These are phyloP conservation scores for Cryptosula pallasiana DNA, from an alignment of 2,888 invertebrate species.

Conservation along the genomic window DNA sequence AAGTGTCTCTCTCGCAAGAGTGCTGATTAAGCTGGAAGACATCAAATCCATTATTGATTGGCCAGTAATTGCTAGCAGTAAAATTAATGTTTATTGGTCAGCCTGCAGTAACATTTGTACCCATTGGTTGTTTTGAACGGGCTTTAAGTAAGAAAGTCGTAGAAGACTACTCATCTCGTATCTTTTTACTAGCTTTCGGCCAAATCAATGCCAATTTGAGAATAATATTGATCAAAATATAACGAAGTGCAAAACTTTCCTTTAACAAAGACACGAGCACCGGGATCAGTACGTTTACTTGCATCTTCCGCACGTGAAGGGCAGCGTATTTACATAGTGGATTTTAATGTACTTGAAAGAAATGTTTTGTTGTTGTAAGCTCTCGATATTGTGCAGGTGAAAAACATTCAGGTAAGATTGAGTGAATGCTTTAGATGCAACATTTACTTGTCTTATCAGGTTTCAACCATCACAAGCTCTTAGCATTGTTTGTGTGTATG, in stretches of 20 bases:
- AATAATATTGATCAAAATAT: constrained; percentile 3
- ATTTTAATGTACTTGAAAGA: background rate
- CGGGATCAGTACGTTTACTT: background rate
- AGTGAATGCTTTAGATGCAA: background rate
- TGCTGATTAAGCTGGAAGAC: no score
- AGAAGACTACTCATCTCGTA: background rate
- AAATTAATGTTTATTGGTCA: no score
- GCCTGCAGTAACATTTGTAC: no score
- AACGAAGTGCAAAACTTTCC: background rate
- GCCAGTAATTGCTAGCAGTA: no score
- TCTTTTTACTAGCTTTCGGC: constrained; percentile 4
- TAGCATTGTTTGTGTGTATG: background rate
- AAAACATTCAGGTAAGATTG: background rate
- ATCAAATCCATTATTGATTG: no score
- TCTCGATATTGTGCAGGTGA: background rate
- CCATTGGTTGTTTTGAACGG: no score
- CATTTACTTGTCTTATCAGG: background rate
- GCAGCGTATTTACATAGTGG: background rate
- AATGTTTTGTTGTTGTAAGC: background rate
- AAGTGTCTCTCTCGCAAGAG: no score
- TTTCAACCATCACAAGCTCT: background rate
- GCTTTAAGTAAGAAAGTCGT: background rate
- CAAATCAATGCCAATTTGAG: constrained; percentile 18
- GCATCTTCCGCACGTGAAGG: background rate
- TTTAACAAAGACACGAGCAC: background rate